Evolutionary conservation across 2,113 vertebrate species (phyloP).

Genomic region (Calonectris borealis): DNA sequence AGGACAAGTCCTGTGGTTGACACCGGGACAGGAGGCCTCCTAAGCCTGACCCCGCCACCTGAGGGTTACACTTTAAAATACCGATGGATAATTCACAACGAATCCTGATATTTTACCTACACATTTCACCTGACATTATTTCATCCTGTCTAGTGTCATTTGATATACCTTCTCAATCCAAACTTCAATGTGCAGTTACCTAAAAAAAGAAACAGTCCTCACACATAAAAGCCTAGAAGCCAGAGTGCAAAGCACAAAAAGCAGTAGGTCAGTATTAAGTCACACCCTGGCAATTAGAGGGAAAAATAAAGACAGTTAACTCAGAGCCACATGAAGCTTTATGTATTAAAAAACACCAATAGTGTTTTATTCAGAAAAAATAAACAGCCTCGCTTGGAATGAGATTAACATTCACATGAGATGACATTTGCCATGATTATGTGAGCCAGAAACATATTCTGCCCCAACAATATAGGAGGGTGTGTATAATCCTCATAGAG

Average conservation of each 20-base stretch:
- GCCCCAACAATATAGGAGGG: background rate
- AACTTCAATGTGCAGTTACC: background rate
- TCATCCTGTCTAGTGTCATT: background rate
- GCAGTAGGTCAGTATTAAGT: background rate
- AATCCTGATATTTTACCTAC: background rate
- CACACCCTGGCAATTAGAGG: background rate
- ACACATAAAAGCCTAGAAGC: background rate
- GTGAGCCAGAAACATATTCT: background rate
- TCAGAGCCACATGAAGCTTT: background rate
- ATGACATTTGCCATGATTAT: background rate
- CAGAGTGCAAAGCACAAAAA: background rate
- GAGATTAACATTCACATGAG: background rate
- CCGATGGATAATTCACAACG: background rate
- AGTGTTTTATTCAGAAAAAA: slow-evolving; percentile 47
- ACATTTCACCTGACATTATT: background rate
- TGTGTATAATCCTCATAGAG: background rate
- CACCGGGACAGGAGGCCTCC: background rate
- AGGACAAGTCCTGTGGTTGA: background rate
- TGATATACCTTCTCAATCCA: background rate
- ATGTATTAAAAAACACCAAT: background rate
- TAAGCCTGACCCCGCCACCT: background rate
- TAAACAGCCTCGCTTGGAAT: background rate
- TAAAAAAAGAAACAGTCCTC: background rate
- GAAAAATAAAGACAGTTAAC: background rate
- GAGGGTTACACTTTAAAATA: background rate